A percentile compares a stretch with the other conserved stretches of the same genome.
phyloP scores from a whole-genome alignment of 2,113 vertebrate genomes.

The Lasiurus borealis region DNA sequence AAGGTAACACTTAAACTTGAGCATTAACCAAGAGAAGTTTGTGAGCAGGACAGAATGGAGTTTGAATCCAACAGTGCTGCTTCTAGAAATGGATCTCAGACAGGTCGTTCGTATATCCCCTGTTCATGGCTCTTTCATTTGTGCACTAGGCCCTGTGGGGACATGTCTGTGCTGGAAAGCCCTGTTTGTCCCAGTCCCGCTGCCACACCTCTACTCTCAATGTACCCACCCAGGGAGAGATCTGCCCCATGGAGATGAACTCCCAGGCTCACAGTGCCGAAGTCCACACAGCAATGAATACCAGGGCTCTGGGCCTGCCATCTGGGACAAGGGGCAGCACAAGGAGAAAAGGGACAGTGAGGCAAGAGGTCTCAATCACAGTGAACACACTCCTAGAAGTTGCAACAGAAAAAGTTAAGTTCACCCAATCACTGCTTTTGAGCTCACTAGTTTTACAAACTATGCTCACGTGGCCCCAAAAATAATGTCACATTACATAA shows the following conservation, averaged over 20 bases:
- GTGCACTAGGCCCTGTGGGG: neutral
- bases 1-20: neutral
- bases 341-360: neutral
- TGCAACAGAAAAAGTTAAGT: neutral
- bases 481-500: neutral
- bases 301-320: neutral
- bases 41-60: neutral
- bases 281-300: neutral
- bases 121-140: rapidly evolving
- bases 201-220: neutral
- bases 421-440: neutral
- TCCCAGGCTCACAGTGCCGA: neutral
- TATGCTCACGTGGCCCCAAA: neutral
- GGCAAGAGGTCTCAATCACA: neutral
- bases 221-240: neutral
- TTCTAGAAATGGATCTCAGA: neutral
- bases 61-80: neutral
- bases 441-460: neutral
- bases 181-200: neutral
- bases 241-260: too few species aligned
- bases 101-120: rapidly evolving
- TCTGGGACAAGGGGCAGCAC: neutral
- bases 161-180: neutral
- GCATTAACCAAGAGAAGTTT: neutral
- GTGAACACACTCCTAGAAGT: neutral